A percentile compares a stretch with the other conserved stretches of the same genome.
Conservation (phyloP, 2,888 invertebrate species). For the Dicranocentrus wangi region DNA sequence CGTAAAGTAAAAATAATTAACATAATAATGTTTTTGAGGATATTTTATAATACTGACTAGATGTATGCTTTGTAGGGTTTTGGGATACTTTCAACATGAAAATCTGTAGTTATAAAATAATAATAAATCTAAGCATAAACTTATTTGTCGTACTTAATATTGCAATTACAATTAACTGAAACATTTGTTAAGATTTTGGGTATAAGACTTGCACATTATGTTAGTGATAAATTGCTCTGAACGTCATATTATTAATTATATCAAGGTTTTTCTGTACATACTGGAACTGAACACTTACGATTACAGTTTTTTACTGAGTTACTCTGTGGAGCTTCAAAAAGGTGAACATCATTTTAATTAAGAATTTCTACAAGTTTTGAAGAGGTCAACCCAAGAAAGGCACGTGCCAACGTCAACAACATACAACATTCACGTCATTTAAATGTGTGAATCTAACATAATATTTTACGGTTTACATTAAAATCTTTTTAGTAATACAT, state of each 20-base stretch:
- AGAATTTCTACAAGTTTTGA: neutral
- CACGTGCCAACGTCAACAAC: constrained; percentile 40
- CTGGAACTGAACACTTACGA: constrained; percentile 44
- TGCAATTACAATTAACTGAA: neutral
- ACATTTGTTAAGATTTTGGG: neutral
- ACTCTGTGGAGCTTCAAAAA: neutral
- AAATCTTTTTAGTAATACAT: no score
- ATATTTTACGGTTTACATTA: no score
- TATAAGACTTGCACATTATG: constrained; percentile 27
- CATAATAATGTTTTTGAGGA: constrained; percentile 25
- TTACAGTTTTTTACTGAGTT: constrained; percentile 10
- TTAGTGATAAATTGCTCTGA: neutral
- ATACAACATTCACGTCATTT: neutral
- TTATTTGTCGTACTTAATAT: neutral
- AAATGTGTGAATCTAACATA: no score
- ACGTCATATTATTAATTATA: neutral
- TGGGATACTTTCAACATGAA: neutral
- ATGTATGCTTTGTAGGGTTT: constrained; percentile 56
- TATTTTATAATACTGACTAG: constrained; percentile 56
- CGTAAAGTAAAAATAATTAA: constrained; percentile 47
- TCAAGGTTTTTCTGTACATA: constrained; percentile 23
- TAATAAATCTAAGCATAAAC: no score
- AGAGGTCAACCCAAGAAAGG: constrained; percentile 47
- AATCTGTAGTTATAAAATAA: no score
- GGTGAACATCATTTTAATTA: neutral